Evolutionary conservation across 2,113 vertebrate genomes (phyloP), one percentile per base, ranked within the genome.

Genomic region (Melanerpes formicivorus): DNA sequence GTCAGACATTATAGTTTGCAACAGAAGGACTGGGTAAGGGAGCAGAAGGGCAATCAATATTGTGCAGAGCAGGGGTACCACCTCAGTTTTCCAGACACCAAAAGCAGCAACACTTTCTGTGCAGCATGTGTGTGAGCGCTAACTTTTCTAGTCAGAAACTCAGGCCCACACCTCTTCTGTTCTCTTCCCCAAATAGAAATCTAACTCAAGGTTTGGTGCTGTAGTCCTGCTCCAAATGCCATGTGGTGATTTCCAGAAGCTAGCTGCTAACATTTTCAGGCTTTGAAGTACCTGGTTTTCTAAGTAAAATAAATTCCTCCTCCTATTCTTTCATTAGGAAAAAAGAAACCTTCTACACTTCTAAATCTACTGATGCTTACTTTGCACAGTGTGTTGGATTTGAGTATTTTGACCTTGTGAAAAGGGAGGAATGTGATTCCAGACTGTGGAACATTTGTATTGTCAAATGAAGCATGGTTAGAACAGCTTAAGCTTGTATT

Each of bases 361-460:
- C 13, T 9, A 52, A 72, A 75, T 22, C 54, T 40, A 23, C 37
- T n/a, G 9, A 9, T 32, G 15, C 9, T 46, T 9, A 27, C 27
- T 37, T n/a, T 14, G 8, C 14, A 11, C 12, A 25, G 1, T 44
- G 5, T n/a, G 17, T 22, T 60, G 44, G 14, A 64, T 55, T 83
- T 74, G 23, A 46, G 19, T 64, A 6, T 62, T 56, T 11, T 2
- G 6, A 50, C 54, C 74, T 62, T 52, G 58, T 56, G 27, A 32
- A 80, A 88, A 80, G 22, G 59, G 56, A 80, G 58, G 26, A 60
- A 18, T n/a, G 13, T 25, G 32, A 62, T 62, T 60, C 30, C 54
- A 44, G n/a, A 9, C n/a, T 0, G 0, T 44, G 58, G 15, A 50
- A 62, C 6, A 1, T 40, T 71, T 16, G 2, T 55, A 3, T 71